Conservation (phyloP, 1,140 invertebrate species). For the Drosophila rufa region DNA sequence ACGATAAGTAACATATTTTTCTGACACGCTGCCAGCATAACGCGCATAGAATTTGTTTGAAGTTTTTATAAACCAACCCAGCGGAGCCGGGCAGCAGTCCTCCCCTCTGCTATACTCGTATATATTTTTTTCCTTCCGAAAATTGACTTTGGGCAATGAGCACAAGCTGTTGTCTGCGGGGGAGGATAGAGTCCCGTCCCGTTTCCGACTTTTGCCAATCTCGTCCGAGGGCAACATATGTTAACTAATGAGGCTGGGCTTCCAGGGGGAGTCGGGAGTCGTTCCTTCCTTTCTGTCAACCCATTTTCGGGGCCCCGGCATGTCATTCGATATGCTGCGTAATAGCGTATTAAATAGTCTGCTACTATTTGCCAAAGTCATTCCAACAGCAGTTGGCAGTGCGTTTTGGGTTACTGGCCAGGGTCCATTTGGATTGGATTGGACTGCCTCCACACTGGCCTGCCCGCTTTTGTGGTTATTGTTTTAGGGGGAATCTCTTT, state of each 20-base stretch:
- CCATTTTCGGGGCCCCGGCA: constrained; percentile 41
- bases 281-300: constrained; percentile 43
- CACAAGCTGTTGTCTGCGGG: constrained; percentile 74
- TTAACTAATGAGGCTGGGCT: constrained; percentile 76
- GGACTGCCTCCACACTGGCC: background rate
- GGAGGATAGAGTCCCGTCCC: constrained; percentile 22
- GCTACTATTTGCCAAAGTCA: constrained; percentile 80
- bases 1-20: constrained; percentile 80
- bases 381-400: constrained; percentile 62
- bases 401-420: constrained; percentile 72
- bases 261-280: constrained; percentile 15
- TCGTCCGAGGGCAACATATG: constrained; percentile 69
- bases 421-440: constrained; percentile 22
- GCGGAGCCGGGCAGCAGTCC: constrained; percentile 17
- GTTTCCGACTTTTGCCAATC: constrained; percentile 40
- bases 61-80: constrained; percentile 70
- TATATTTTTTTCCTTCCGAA: constrained; percentile 57
- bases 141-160: constrained; percentile 82
- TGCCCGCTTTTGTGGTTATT: constrained; percentile 53
- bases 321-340: constrained; percentile 81
- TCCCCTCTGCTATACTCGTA: constrained; percentile 16
- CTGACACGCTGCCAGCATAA: constrained; percentile 71
- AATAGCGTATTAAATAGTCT: constrained; percentile 85
- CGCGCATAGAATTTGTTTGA: constrained; percentile 72
- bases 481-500: constrained; percentile 40